phyloP scores from a whole-genome alignment of 1,140 invertebrate species.

The Ceratitis capitata region DNA sequence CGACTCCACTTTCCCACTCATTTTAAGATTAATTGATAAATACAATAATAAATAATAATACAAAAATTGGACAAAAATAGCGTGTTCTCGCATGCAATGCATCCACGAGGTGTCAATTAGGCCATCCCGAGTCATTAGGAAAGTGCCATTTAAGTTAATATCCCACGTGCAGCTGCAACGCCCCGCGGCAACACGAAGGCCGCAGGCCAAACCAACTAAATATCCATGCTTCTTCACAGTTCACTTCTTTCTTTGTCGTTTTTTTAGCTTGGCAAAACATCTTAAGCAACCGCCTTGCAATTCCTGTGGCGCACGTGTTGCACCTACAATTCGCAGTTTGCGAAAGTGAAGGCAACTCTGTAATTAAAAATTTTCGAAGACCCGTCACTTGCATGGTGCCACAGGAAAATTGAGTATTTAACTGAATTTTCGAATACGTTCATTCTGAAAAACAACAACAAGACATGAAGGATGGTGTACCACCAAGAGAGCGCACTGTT shows the following conservation, averaged over 20 bases:
- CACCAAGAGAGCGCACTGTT: not conserved
- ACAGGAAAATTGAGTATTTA: constrained; percentile 2
- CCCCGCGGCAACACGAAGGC: not conserved
- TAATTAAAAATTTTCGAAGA: constrained; percentile 24
- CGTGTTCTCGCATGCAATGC: too few species aligned
- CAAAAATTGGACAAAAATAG: too few species aligned
- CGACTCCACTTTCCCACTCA: too few species aligned
- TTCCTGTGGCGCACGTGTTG: constrained; percentile 33
- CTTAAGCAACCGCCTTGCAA: not conserved
- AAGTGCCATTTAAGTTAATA: not conserved
- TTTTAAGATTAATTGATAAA: too few species aligned
- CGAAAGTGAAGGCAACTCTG: too few species aligned
- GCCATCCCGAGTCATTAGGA: constrained; percentile 31
- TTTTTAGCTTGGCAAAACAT: not conserved
- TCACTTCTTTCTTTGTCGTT: too few species aligned
- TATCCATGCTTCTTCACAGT: not conserved
- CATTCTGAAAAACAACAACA: not conserved
- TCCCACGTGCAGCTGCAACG: not conserved
- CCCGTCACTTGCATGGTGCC: not conserved
- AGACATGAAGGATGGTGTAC: not conserved
- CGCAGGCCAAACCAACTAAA: not conserved
- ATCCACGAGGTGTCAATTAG: constrained; percentile 56
- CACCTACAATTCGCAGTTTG: not conserved
- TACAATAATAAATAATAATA: too few species aligned
- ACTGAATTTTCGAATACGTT: not conserved